These are phyloP conservation scores for Epistrophe eligans DNA, from an alignment of 2,888 invertebrate species.

Conservation along the genomic window DNA sequence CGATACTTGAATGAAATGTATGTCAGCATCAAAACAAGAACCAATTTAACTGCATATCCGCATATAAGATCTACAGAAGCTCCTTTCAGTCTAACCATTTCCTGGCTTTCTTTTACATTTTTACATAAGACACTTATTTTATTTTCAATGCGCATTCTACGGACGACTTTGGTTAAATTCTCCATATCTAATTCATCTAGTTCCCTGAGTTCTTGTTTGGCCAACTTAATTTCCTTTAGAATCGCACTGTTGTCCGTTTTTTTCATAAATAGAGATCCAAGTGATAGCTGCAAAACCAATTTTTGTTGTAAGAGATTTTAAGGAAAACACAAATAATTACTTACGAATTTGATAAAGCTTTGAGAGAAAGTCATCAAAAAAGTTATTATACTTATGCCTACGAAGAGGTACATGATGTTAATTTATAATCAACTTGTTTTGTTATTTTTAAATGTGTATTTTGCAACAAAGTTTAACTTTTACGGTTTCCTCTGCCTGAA, in stretches of 20 bases:
- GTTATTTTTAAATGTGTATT: background rate
- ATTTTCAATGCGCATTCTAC: slow-evolving; percentile 80
- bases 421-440: background rate
- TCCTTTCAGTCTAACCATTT: slow-evolving; percentile 77
- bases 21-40: slow-evolving; percentile 82
- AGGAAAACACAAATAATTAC: slow-evolving; percentile 2
- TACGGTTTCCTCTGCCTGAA: background rate
- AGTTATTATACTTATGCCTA: slow-evolving; percentile 77
- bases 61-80: slow-evolving; percentile 79
- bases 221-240: slow-evolving; percentile 31
- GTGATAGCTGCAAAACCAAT: slow-evolving; percentile 28
- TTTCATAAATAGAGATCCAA: slow-evolving; percentile 46
- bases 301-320: background rate
- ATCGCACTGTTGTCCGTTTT: slow-evolving; percentile 8
- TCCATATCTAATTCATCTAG: slow-evolving; percentile 75
- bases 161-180: slow-evolving; percentile 79
- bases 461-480: background rate
- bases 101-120: slow-evolving; percentile 76
- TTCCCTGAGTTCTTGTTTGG: slow-evolving; percentile 29
- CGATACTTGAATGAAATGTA: slow-evolving; percentile 84
- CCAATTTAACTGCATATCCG: slow-evolving; percentile 82
- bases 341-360: slow-evolving; percentile 78
- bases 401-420: slow-evolving; percentile 77
- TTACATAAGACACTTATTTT: slow-evolving; percentile 78
- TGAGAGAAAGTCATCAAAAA: slow-evolving; percentile 77